Evolutionary conservation across 2,888 invertebrate genomes (phyloP), one percentile per base, ranked within the genome.

Genomic region (Cyclophora albipunctata): DNA sequence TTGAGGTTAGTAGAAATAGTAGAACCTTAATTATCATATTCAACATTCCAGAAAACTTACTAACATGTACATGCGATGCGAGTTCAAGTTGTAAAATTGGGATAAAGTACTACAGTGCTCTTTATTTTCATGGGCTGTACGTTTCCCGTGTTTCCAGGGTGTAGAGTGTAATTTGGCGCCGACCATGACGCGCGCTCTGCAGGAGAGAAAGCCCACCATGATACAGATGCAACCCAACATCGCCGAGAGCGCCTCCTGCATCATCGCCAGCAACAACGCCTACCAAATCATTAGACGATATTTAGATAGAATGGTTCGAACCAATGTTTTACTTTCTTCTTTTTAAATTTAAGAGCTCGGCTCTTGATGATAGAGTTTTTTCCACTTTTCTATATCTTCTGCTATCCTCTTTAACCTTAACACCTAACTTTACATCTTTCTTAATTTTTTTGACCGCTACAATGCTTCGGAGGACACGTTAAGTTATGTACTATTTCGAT

Each of bases 151-250:
- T 46, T 46, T 37, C 3, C 65, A 93, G 93, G 96, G 96, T 4
- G 96, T 96, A 1, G 97, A 97, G 81, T 93, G 96, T 3, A 94
- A 95, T 64, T 91, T 93, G 55, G 96, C 95, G 71, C 91, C 96
- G 2, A 94, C 95, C 65, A 96, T 96, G 82, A 85, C 72, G 3
- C 64, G 91, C 6, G 94, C 96, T 0, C 65, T 95, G 48, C 66
- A 69, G 83, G 92, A 71, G 89, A 91, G 54, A 92, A 93, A 91
- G 50, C 94, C 95, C 1, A 85, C 92, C 0, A 85, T 90, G 59
- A 90, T 93, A 1, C 85, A 90, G 40, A 86, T 91, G 34, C 78
- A 90, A 47, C 91, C 93, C 4, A 94, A 94, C 0, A 75, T 96
- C 49, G 96, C 96, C 5, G 96, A 96, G 81, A 96, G 95, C 65